A percentile compares a stretch with the other conserved stretches of the same genome.
Conservation (phyloP, 2,888 invertebrate genomes). For the Agonopterix alstromeriana region DNA sequence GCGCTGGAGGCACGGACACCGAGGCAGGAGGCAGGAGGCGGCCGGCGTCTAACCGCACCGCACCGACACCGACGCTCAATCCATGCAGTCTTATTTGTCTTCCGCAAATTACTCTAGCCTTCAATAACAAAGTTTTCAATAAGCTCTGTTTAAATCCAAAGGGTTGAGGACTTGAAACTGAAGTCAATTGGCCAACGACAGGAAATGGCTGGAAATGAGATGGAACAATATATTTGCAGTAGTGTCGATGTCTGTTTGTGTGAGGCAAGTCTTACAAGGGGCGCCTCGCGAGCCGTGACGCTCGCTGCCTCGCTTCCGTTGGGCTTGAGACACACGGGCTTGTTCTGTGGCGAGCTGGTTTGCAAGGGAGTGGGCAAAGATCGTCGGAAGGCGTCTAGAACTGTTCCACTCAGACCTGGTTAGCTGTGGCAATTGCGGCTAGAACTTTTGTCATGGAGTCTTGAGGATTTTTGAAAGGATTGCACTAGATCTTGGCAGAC, state of each 20-base stretch:
- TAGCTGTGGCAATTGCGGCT: too few relatives aligned
- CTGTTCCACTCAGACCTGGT: background rate
- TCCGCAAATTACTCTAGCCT: slow-evolving; percentile 23
- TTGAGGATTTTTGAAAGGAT: too few relatives aligned
- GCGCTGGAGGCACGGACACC: slow-evolving; percentile 14
- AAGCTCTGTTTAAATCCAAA: background rate
- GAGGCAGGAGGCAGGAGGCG: background rate
- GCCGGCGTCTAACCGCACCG: slow-evolving; percentile 25
- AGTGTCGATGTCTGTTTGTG: slow-evolving; percentile 22
- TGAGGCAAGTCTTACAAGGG: slow-evolving; percentile 43
- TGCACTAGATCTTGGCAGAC: too few relatives aligned
- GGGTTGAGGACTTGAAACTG: background rate
- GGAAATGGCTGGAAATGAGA: slow-evolving; percentile 51
- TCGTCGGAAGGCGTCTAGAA: slow-evolving; percentile 8
- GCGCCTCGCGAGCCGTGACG: slow-evolving; percentile 64
- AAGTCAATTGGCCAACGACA: slow-evolving; percentile 20
- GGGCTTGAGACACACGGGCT: slow-evolving; percentile 23
- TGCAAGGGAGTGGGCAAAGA: background rate
- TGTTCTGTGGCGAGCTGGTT: background rate
- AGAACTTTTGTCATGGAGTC: too few relatives aligned
- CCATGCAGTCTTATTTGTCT: slow-evolving; percentile 20
- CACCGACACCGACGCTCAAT: slow-evolving; percentile 25
- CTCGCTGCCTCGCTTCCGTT: slow-evolving; percentile 46
- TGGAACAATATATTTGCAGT: slow-evolving; percentile 40
- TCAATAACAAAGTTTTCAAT: background rate